Base-by-base conservation (phyloP, 2,113 vertebrate genomes). In the Sylvilagus bachmani region DNA sequence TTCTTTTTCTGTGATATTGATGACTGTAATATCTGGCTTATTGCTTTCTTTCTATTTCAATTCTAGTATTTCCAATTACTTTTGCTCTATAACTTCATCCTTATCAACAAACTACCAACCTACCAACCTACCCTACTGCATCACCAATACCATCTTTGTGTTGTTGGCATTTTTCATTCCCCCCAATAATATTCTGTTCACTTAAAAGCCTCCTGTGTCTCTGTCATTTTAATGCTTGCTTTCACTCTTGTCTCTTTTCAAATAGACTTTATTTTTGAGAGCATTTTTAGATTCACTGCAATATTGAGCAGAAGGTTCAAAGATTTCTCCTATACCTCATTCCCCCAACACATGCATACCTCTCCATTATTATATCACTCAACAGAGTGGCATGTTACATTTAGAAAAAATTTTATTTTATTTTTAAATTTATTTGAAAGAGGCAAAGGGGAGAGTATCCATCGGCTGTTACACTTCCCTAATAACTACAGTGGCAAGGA, bases 61-160 rank as follows among this genome's bases (percentile, higher is more conserved):
- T 94, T 79, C 10, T 61, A 66, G 81, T 81, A 49, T 92, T 91
- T 85, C 27, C 49, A 33, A 6, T 92, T 89, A 86, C 38, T 69
- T 90, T 36, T 17, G 21, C 22, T 16, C 33, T 73, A 27, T 22
- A 19, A 58, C 36, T 84, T 96, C 53, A 70, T 86, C 67, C 91
- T 94, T 92, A 62, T 82, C 36, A 58, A 31, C 66, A 80, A 67
- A 74, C 49, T 36, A 49, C 3, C 49, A 85, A 12, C 11, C 27
- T 87, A 29, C 33, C 38, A 61, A 27, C 36, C 29, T 16, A 84
- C 69, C 81, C 27, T 12, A 19, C 66, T 25, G 74, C 49, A 71
- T 44, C 61, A n/a, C 13, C 3, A 3, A 24, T 86, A 31, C 29
- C 33, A 21, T 88, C 33, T 70, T 51, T 62, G 38, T 70, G 21